Percentiles rank a stretch among this genome's conserved stretches.
phyloP scores from a whole-genome alignment of 2,113 vertebrate genomes.

The Camelus dromedarius region DNA sequence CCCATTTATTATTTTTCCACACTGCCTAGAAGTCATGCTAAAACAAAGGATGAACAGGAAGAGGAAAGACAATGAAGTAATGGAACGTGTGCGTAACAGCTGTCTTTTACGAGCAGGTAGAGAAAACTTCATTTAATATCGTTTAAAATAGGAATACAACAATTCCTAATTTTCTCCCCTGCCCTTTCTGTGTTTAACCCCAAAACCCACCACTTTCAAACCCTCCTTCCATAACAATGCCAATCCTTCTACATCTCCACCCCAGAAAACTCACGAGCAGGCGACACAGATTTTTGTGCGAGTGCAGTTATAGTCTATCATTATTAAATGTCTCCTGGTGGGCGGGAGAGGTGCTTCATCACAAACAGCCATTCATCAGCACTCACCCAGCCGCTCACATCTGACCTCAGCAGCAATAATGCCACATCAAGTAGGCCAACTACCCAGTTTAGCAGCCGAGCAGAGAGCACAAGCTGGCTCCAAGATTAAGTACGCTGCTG shows the following conservation, averaged over 20 bases:
- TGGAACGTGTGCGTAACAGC: not conserved
- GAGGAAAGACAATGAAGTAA: not conserved
- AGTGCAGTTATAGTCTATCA: constrained; percentile 94
- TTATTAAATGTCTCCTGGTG: constrained; percentile 96
- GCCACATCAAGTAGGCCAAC: constrained; percentile 98
- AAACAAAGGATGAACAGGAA: not conserved
- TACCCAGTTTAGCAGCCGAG: constrained; percentile 96
- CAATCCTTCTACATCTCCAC: not conserved
- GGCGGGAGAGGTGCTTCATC: constrained; percentile 93
- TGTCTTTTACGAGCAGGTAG: not conserved
- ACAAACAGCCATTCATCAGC: constrained; percentile 97
- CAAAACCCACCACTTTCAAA: constrained; percentile 5
- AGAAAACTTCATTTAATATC: not conserved
- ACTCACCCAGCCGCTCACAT: constrained; percentile 92
- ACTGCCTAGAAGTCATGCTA: not conserved
- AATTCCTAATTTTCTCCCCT: not conserved
- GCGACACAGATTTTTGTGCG: constrained; percentile 84
- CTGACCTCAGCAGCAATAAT: constrained; percentile 99
- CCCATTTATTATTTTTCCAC: constrained; percentile 6
- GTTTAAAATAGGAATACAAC: not conserved
- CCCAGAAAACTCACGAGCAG: constrained; percentile 79
- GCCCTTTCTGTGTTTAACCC: not conserved
- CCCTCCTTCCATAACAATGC: constrained; percentile 36
- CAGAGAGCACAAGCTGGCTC: constrained; percentile 95
- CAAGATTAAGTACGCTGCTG: constrained; percentile 98